Conservation (phyloP, 1,140 invertebrate species). For the Drosophila repleta region DNA sequence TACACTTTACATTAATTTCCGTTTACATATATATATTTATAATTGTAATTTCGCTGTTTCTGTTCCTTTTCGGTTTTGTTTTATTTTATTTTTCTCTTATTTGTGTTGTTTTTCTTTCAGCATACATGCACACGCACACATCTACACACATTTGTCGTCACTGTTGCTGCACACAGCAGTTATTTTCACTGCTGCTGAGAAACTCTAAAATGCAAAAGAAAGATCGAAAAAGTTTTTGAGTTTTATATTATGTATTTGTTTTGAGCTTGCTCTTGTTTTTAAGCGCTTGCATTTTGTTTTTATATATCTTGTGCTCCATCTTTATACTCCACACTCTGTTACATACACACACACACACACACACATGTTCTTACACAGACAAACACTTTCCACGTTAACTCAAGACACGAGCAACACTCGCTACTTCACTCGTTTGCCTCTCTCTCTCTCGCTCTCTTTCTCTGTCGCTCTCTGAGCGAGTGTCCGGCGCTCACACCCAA, state of each 20-base stretch:
- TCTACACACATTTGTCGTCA: slow-evolving; percentile 28
- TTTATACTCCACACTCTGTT: slow-evolving; percentile 50
- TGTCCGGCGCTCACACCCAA: slow-evolving; percentile 56
- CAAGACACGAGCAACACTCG: slow-evolving; percentile 46
- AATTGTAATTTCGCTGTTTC: slow-evolving; percentile 16
- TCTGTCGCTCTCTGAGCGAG: slow-evolving; percentile 25
- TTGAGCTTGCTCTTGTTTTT: slow-evolving; percentile 22
- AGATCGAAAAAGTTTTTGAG: neutral
- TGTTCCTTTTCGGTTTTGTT: slow-evolving; percentile 29
- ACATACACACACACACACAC: slow-evolving; percentile 26
- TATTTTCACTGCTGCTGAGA: slow-evolving; percentile 49
- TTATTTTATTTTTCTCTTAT: slow-evolving; percentile 30
- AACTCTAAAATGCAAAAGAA: slow-evolving; percentile 27
- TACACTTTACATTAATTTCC: slow-evolving; percentile 42
- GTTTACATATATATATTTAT: slow-evolving; percentile 5
- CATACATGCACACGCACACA: slow-evolving; percentile 23
- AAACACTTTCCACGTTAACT: slow-evolving; percentile 55
- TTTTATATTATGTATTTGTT: slow-evolving; percentile 10
- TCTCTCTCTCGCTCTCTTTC: slow-evolving; percentile 17
- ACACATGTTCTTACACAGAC: slow-evolving; percentile 17
- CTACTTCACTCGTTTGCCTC: slow-evolving; percentile 49
- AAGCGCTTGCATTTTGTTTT: slow-evolving; percentile 44
- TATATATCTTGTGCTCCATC: slow-evolving; percentile 51
- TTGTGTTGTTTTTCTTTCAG: slow-evolving; percentile 46
- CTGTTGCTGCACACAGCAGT: slow-evolving; percentile 33